A percentile compares a stretch with the other conserved stretches of the same genome.
phyloP scores from a whole-genome alignment of 2,113 vertebrate species.

The Trachemys scripta region DNA sequence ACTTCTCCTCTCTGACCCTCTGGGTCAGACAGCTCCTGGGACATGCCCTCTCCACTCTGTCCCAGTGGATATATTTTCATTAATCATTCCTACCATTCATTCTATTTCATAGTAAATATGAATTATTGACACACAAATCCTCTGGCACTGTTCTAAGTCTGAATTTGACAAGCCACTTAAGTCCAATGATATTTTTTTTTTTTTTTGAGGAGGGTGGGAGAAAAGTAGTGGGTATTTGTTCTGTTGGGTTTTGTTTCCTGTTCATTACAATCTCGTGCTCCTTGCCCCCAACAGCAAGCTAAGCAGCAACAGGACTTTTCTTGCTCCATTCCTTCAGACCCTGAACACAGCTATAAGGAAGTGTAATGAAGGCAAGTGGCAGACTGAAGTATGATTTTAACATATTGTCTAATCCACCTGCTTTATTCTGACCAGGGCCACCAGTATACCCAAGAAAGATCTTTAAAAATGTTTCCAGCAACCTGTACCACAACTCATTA shows the following conservation, averaged over 20 bases:
- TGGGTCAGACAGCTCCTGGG: background rate
- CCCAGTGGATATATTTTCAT: background rate
- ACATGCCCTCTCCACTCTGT: background rate
- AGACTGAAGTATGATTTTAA: background rate
- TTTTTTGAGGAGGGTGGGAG: background rate
- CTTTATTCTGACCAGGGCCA: background rate
- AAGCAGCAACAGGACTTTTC: background rate
- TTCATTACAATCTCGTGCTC: background rate
- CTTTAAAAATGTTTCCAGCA: background rate
- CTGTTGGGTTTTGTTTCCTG: background rate
- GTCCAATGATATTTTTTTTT: background rate
- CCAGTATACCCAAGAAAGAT: background rate
- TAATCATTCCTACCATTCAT: background rate
- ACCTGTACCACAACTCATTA: background rate
- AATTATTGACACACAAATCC: background rate
- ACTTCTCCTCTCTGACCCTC: background rate
- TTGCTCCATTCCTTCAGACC: background rate
- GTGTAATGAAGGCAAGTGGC: background rate
- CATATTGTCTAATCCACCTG: background rate
- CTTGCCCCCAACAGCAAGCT: background rate
- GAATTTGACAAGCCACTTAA: rapidly evolving
- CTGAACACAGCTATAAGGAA: background rate
- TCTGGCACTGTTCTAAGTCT: background rate
- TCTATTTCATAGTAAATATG: background rate
- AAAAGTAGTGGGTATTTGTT: background rate